These are phyloP conservation scores for Aleiodes testaceus DNA, from an alignment of 2,888 invertebrate genomes.

Conservation along the genomic window DNA sequence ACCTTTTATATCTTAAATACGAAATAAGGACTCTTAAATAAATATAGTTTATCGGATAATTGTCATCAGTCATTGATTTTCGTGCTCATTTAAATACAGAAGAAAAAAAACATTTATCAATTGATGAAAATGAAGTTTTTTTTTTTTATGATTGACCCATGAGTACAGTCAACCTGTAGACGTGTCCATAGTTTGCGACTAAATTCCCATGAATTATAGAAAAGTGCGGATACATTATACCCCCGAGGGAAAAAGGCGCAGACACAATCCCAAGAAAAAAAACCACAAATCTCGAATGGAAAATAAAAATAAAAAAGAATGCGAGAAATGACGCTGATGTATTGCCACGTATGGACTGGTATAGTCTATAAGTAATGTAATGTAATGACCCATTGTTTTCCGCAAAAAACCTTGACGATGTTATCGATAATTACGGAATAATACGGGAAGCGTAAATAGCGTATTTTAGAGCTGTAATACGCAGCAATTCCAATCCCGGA, in stretches of 20 bases:
- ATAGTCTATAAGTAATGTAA: constrained; percentile 57
- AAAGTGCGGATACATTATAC: background rate
- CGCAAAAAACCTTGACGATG: constrained; percentile 71
- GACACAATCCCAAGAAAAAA: background rate
- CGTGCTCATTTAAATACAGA: too few relatives aligned
- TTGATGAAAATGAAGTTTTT: too few relatives aligned
- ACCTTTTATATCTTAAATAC: background rate
- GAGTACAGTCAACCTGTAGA: background rate
- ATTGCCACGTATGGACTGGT: constrained; percentile 11
- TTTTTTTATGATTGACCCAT: too few relatives aligned
- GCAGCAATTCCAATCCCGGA: constrained; percentile 43
- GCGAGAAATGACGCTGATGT: constrained; percentile 4
- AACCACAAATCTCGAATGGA: background rate
- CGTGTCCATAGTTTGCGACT: background rate
- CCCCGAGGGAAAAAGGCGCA: background rate
- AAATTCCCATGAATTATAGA: background rate
- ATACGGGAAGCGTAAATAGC: constrained; percentile 71
- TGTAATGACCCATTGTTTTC: constrained; percentile 72
- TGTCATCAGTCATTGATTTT: too few relatives aligned
- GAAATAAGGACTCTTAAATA: background rate
- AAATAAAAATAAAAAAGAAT: background rate
- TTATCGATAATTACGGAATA: constrained; percentile 73
- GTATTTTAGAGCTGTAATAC: constrained; percentile 59
- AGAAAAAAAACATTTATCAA: too few relatives aligned
- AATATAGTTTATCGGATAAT: constrained; percentile 4